These are phyloP conservation scores for Smithornis capensis DNA, from an alignment of 2,113 vertebrate species.

Conservation along the genomic window DNA sequence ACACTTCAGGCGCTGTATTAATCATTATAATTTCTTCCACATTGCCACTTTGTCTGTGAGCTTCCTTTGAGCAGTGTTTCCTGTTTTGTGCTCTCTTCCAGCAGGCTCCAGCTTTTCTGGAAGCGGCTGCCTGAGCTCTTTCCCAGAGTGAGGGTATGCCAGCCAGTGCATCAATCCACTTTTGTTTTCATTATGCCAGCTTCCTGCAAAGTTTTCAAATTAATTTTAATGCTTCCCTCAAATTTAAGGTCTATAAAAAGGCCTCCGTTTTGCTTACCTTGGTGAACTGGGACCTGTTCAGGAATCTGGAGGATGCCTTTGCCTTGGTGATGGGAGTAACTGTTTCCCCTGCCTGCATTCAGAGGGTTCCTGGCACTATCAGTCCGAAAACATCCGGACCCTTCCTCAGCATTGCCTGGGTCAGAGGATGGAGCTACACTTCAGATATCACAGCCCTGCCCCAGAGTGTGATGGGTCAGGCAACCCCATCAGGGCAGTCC, in stretches of 20 bases:
- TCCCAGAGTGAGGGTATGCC: slow-evolving; percentile 57
- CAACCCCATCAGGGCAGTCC: neutral
- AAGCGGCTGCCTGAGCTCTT: slow-evolving; percentile 43
- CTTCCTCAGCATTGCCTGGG: neutral
- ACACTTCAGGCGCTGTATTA: slow-evolving; percentile 3
- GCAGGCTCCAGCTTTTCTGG: slow-evolving; percentile 35
- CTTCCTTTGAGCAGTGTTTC: neutral
- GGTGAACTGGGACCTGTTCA: slow-evolving; percentile 54
- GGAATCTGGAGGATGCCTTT: slow-evolving; percentile 11
- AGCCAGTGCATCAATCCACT: slow-evolving; percentile 57
- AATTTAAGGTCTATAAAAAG: slow-evolving; percentile 68
- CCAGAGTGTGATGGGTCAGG: rapidly evolving
- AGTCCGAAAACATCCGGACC: neutral
- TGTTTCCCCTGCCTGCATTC: neutral
- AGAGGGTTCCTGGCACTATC: neutral
- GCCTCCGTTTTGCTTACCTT: slow-evolving; percentile 42
- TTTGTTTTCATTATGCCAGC: slow-evolving; percentile 73
- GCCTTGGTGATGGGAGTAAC: neutral
- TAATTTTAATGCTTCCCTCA: slow-evolving; percentile 73
- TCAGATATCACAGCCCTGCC: neutral
- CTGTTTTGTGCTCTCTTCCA: neutral
- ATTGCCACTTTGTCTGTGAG: slow-evolving; percentile 7
- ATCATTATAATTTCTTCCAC: slow-evolving; percentile 50
- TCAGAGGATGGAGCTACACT: neutral
- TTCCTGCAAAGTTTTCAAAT: slow-evolving; percentile 74